Evolutionary conservation across 2,797 vertebrate genomes (phyloP).

Genomic region (Loris lydekkerianus): DNA sequence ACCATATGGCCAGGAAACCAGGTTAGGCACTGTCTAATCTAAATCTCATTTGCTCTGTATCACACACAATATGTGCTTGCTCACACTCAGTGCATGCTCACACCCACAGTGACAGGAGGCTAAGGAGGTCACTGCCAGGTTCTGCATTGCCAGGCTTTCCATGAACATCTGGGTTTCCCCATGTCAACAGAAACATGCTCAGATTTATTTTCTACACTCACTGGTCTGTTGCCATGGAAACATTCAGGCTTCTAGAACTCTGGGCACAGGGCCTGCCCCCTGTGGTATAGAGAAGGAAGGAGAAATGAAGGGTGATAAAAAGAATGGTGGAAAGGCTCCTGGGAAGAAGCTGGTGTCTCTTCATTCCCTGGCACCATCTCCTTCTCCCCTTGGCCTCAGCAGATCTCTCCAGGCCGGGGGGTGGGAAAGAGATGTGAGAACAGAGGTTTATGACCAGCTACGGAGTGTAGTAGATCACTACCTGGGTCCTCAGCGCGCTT

Average conservation of each 20-base stretch:
- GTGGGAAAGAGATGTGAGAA: neutral
- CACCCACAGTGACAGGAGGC: neutral
- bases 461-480: neutral
- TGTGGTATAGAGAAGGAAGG: slow-evolving; percentile 36
- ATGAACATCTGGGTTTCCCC: slow-evolving; percentile 38
- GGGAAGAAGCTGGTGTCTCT: neutral
- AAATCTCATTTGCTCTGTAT: slow-evolving; percentile 47
- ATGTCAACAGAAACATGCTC: slow-evolving; percentile 48
- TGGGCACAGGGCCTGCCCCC: slow-evolving; percentile 55
- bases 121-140: neutral
- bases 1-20: slow-evolving; percentile 17
- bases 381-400: neutral
- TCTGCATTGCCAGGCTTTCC: neutral
- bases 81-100: neutral
- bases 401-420: neutral
- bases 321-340: neutral
- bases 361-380: neutral
- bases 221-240: slow-evolving; percentile 78
- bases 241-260: slow-evolving; percentile 64
- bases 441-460: neutral
- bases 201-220: slow-evolving; percentile 59
- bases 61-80: neutral
- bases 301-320: slow-evolving; percentile 33
- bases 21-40: slow-evolving; percentile 18
- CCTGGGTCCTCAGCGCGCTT: neutral